A percentile compares a stretch with the other conserved stretches of the same genome.
Evolutionary conservation across 1,140 invertebrate genomes (phyloP).

Genomic region (Goniozus legneri): DNA sequence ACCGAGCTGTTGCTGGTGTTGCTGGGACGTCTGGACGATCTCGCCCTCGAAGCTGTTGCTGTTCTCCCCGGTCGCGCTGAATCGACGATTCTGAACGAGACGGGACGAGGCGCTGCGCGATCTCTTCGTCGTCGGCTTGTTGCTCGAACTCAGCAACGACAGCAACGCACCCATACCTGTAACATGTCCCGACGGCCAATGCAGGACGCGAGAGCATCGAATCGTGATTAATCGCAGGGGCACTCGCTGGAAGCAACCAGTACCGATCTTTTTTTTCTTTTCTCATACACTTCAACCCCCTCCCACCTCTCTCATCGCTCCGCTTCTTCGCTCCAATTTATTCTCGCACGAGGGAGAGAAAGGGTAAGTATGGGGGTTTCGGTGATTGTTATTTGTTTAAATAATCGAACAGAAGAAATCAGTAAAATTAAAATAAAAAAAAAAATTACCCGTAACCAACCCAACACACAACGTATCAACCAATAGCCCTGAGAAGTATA

Average conservation of each 20-base stretch:
- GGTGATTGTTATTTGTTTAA: too few relatives aligned
- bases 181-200: constrained; percentile 35
- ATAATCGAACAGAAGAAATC: too few relatives aligned
- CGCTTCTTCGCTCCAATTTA: too few relatives aligned
- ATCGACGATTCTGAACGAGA: too few relatives aligned
- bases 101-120: too few relatives aligned
- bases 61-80: not conserved
- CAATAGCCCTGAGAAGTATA: constrained; percentile 44
- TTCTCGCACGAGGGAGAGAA: too few relatives aligned
- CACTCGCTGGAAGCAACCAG: too few relatives aligned
- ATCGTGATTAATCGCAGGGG: too few relatives aligned
- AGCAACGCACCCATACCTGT: constrained; percentile 48
- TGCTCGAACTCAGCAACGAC: constrained; percentile 42
- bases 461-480: constrained; percentile 49
- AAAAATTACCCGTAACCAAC: constrained; percentile 52
- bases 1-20: constrained; percentile 32
- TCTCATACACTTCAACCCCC: too few relatives aligned
- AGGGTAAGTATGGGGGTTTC: too few relatives aligned
- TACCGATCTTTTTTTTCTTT: too few relatives aligned
- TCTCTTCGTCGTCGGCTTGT: constrained; percentile 26
- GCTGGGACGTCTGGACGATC: constrained; percentile 21
- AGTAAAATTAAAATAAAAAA: constrained; percentile 36
- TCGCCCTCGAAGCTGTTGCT: constrained; percentile 3
- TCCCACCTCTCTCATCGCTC: too few relatives aligned
- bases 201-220: constrained; percentile 25